Evolutionary conservation across 2,888 invertebrate species (phyloP), one percentile per base, ranked within the genome.

Genomic region (Nasonia oneida): DNA sequence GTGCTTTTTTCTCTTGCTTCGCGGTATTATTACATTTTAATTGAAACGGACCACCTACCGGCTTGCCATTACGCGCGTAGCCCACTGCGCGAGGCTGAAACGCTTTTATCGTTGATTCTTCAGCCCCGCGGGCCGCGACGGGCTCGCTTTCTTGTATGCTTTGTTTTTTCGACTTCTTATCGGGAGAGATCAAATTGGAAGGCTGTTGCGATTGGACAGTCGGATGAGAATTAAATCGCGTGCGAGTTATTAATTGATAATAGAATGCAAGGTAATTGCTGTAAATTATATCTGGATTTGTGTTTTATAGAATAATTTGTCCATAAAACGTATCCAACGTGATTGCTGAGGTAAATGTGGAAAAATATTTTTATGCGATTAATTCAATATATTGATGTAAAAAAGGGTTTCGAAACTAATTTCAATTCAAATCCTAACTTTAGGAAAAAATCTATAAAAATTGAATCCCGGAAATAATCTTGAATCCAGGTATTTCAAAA

Each of bases 21-120:
- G 12, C 15, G 2, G 50, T 53, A 74, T 82, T 82, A 85, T 82
- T 78, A 82, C 42, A 57, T 74, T 85, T 85, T 85, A 79, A 85
- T 85, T 85, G 79, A 82, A 82, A 47, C 23, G 70, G 78, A 85
- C 85, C 82, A 78, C 82, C 85, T 64, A 79, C 77, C 37, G 82
- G 23, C 15, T 74, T 23, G 15, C 57, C 18, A 77, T 81, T 78
- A 81, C 33, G 23, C 57, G 29, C 29, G 15, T 29, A 50, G 74
- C 47, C 6, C 18, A 18, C 39, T 15, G 42, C 39, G 15, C 57
- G 61, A 29, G 29, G 29, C 53, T 53, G 64, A 75, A 61, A 37
- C 15, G 61, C 18, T 71, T 74, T 50, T 39, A 47, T 70, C 33
- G 14, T 84, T 33, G 29, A 47, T 33, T 29, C 42, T 73, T 42